Evolutionary conservation across 2,113 vertebrate genomes (phyloP).

Genomic region (Parus major): DNA sequence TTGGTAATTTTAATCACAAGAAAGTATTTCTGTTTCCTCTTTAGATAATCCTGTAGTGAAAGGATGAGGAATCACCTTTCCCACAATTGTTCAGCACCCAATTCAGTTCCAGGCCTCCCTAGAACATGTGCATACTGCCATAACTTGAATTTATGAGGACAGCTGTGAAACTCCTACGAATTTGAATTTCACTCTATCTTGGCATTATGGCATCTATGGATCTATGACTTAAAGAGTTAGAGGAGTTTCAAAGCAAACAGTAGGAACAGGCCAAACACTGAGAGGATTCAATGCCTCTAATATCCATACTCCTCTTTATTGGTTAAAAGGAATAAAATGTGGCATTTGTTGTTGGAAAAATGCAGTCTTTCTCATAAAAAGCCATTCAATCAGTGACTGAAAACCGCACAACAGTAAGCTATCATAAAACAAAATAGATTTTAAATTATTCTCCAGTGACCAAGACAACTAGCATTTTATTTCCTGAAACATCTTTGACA

Average conservation of each 20-base stretch:
- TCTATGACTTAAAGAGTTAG: background rate
- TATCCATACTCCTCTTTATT: background rate
- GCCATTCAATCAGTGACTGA: background rate
- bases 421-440: background rate
- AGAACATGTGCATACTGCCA: background rate
- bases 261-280: background rate
- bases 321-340: background rate
- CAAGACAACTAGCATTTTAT: background rate
- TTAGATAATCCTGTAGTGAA: background rate
- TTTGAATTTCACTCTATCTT: background rate
- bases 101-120: background rate
- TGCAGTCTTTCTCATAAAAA: background rate
- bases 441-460: constrained; percentile 20
- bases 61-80: background rate
- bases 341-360: background rate
- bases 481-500: background rate
- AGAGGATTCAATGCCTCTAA: background rate
- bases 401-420: background rate
- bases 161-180: background rate
- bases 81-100: background rate
- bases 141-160: background rate
- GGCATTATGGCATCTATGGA: background rate
- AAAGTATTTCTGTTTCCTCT: background rate
- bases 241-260: background rate
- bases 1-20: background rate